A percentile compares a stretch with the other conserved stretches of the same genome.
Conservation (phyloP, 2,113 vertebrate genomes). For the Cebidichthys violaceus region DNA sequence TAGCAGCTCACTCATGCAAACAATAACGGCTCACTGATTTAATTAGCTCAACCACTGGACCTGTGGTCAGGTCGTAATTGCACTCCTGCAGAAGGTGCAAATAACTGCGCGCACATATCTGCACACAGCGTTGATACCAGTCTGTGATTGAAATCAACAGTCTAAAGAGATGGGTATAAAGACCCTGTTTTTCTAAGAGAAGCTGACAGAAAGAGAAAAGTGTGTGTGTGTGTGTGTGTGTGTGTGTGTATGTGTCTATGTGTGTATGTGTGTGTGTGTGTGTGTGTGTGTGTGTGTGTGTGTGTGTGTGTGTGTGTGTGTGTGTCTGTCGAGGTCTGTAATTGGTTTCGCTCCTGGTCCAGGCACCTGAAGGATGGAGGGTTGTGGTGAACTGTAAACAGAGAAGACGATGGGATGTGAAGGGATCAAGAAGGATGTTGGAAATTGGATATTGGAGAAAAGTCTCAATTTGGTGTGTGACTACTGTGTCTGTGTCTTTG, state of each 20-base stretch:
- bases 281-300: background rate
- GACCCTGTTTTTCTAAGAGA: conserved; percentile 11
- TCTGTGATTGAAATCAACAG: conserved; percentile 30
- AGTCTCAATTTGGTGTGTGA: conserved; percentile 29
- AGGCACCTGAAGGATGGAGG: conserved; percentile 30
- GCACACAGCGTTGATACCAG: conserved; percentile 10
- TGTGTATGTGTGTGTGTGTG: conserved; percentile 3
- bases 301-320: conserved; percentile 4
- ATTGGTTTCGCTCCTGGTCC: conserved; percentile 60
- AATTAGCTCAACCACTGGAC: conserved; percentile 66
- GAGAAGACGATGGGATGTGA: background rate
- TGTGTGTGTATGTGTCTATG: background rate
- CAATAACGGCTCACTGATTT: conserved; percentile 65
- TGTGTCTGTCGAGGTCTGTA: conserved; percentile 21
- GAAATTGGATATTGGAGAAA: conserved; percentile 50
- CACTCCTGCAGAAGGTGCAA: conserved; percentile 19
- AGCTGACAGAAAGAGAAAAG: background rate
- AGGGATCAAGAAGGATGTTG: conserved; percentile 32
- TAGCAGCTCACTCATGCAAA: conserved; percentile 45
- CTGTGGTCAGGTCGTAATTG: conserved; percentile 57
- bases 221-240: conserved; percentile 4
- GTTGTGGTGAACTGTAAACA: conserved; percentile 22
- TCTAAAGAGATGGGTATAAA: conserved; percentile 7
- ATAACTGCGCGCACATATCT: conserved; percentile 8
- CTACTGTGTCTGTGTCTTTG: conserved; percentile 5